Base-by-base conservation (phyloP, 1,140 invertebrate species). In the Mactra quadrangularis region DNA sequence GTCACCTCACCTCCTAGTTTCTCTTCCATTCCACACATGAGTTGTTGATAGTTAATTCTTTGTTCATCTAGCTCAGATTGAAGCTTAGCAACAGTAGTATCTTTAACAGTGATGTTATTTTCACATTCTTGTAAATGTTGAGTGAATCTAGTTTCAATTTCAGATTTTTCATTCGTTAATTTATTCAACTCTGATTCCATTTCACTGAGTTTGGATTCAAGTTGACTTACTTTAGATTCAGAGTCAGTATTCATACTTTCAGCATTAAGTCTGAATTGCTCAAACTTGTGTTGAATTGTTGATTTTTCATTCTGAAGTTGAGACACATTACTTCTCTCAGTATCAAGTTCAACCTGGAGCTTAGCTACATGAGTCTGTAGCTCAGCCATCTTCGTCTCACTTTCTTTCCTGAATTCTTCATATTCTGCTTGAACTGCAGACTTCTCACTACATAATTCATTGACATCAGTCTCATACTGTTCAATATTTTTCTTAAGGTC, bases 21-120 rank as follows among this genome's bases (percentile, higher is more conserved):
- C 35, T 84, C 71, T 22, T 75, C 59, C 31, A 81, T 75, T 19
- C 78, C 71, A 29, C 53, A 62, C 55, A 83, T 45, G 55, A 83
- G 60, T 45, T 82, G 77, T 22, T 68, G 57, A 33, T 79, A 68
- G 19, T 53, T 74, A 25, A 72, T 55, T 35, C 55, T 50, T 22
- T 82, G 35, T 47, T 78, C 66, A 4, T 75, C 52, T 1, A 81
- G 27, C 25, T 83, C 71, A 17, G 41, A 33, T 22, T 81, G 22
- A 11, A 70, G 55, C 13, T 60, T 57, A 9, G 55, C 59, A 55
- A 82, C 38, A 9, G 53, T 55, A 52, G 47, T 38, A 13, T 71
- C 45, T 33, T 70, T 70, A 2, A 11, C 47, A 50, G 4, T 33
- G 0, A 55, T 50, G 29, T 45, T n/a, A 4, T 70, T 70, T 60